These are phyloP conservation scores for Rhimphoctona megacephalus DNA, from an alignment of 2,888 invertebrate genomes.

Conservation along the genomic window DNA sequence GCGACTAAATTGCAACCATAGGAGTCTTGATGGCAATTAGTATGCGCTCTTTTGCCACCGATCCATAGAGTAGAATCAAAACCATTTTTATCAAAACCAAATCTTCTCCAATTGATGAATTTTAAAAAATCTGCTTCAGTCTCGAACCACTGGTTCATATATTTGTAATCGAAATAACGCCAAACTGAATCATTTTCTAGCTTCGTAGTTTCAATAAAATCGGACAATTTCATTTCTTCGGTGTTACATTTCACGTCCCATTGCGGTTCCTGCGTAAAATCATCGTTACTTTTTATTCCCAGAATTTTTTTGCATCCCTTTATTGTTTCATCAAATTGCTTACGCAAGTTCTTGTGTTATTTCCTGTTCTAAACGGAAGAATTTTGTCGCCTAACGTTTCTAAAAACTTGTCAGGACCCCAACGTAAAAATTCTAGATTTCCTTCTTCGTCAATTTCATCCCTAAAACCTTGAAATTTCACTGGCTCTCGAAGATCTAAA, in stretches of 20 bases:
- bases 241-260: constrained; percentile 92
- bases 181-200: constrained; percentile 86
- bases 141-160: constrained; percentile 90
- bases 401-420: constrained; percentile 88
- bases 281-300: background rate
- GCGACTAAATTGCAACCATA: constrained; percentile 97
- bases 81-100: constrained; percentile 90
- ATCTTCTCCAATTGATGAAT: constrained; percentile 88
- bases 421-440: constrained; percentile 87
- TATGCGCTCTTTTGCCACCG: constrained; percentile 94
- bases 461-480: constrained; percentile 86
- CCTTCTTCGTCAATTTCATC: constrained; percentile 75
- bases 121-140: constrained; percentile 86
- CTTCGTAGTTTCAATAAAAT: constrained; percentile 35
- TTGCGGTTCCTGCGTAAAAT: constrained; percentile 86
- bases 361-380: constrained; percentile 86
- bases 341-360: constrained; percentile 82
- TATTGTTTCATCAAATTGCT: constrained; percentile 24
- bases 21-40: constrained; percentile 97
- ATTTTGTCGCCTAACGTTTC: constrained; percentile 86
- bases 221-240: constrained; percentile 85
- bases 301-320: background rate
- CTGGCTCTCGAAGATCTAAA: constrained; percentile 83
- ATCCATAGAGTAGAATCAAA: constrained; percentile 94
- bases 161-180: constrained; percentile 95